These are phyloP conservation scores for Elymnias hypermnestra DNA, from an alignment of 1,140 invertebrate genomes.

Conservation along the genomic window DNA sequence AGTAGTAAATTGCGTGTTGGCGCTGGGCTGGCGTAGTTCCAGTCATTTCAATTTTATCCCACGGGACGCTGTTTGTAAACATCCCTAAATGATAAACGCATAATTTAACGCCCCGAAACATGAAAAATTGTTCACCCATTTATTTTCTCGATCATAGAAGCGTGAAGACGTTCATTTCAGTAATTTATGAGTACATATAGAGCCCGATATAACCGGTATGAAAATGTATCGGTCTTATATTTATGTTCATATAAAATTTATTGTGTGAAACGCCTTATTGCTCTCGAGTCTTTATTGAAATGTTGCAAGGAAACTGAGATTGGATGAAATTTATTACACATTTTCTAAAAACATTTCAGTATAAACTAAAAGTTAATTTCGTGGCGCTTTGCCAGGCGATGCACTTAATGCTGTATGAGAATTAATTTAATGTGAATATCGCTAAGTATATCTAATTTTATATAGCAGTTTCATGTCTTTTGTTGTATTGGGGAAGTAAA, in stretches of 20 bases:
- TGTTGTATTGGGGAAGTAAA: too few species aligned
- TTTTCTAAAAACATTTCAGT: background rate
- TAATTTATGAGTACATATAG: slow-evolving; percentile 37
- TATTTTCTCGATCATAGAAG: slow-evolving; percentile 53
- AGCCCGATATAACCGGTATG: slow-evolving; percentile 23
- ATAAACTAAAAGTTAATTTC: background rate
- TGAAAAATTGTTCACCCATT: slow-evolving; percentile 60
- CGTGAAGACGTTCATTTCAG: slow-evolving; percentile 46
- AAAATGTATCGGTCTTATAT: slow-evolving; percentile 27
- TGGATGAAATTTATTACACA: slow-evolving; percentile 10
- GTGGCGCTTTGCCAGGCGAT: background rate
- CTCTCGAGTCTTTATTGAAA: slow-evolving; percentile 22
- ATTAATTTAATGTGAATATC: too few species aligned
- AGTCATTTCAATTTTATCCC: slow-evolving; percentile 71
- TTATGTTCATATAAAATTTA: slow-evolving; percentile 28
- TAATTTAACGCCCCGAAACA: slow-evolving; percentile 63
- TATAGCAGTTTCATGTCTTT: too few species aligned
- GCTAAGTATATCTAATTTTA: too few species aligned
- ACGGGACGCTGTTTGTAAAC: slow-evolving; percentile 59
- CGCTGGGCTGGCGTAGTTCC: slow-evolving; percentile 57
- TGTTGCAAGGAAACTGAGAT: slow-evolving; percentile 17
- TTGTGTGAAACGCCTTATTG: slow-evolving; percentile 26
- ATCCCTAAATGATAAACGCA: slow-evolving; percentile 70
- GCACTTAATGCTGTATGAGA: background rate
- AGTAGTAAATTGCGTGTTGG: slow-evolving; percentile 44